A percentile compares a stretch with the other conserved stretches of the same genome.
These are phyloP conservation scores for Nymphalis polychloros DNA, from an alignment of 2,888 invertebrate genomes.

Conservation along the genomic window DNA sequence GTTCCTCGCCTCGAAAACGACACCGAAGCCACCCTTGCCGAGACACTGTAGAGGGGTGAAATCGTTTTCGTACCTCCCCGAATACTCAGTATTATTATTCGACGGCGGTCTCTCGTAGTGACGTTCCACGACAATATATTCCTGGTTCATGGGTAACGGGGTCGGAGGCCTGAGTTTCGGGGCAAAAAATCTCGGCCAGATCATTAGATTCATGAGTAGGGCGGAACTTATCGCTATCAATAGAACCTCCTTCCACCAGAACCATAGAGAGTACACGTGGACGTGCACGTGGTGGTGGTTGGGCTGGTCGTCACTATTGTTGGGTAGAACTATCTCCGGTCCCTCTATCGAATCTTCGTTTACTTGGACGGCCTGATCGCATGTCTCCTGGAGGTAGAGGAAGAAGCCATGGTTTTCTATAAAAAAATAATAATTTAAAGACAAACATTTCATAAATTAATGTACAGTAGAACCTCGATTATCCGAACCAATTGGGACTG, in stretches of 20 bases:
- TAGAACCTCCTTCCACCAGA: conserved; percentile 91
- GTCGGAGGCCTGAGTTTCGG: conserved; percentile 52
- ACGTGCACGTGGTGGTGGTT: conserved; percentile 84
- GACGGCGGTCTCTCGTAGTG: conserved; percentile 56
- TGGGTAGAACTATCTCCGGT: conserved; percentile 50
- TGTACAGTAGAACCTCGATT: too few relatives aligned
- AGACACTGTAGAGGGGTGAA: conserved; percentile 91
- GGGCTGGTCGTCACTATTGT: conserved; percentile 65
- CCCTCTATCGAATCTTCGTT: conserved; percentile 54
- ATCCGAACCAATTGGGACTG: too few relatives aligned
- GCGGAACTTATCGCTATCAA: conserved; percentile 89
- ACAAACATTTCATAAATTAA: too few relatives aligned
- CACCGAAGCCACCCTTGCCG: conserved; percentile 96
- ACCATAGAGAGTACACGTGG: conserved; percentile 88
- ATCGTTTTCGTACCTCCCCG: conserved; percentile 89
- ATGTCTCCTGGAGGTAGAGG: conserved; percentile 83
- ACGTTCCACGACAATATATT: conserved; percentile 65
- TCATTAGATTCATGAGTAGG: conserved; percentile 85
- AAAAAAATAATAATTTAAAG: conserved; percentile 9
- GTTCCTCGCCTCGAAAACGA: conserved; percentile 97
- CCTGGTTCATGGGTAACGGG: conserved; percentile 59
- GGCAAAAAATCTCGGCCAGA: conserved; percentile 78
- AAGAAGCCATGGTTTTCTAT: conserved; percentile 88
- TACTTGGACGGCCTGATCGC: conserved; percentile 71
- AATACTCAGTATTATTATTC: conserved; percentile 56